These are phyloP conservation scores for Dreissena rostriformis DNA, from an alignment of 1,140 invertebrate genomes.

Conservation along the genomic window DNA sequence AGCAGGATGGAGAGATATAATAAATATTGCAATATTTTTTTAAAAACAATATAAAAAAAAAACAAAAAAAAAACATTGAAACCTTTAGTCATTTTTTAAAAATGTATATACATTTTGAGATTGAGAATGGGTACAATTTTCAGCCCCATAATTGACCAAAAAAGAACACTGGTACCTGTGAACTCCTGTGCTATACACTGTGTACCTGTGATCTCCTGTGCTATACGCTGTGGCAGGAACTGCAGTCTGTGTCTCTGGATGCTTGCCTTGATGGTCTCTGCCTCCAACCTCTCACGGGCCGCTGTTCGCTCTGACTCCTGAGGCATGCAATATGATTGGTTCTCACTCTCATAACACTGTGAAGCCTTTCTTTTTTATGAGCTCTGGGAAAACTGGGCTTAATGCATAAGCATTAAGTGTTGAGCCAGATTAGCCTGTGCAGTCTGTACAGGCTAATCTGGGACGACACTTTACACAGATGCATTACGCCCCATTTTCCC, in stretches of 20 bases:
- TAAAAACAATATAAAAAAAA: too few relatives aligned
- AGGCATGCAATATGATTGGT: background rate
- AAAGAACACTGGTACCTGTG: too few relatives aligned
- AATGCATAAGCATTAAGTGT: background rate
- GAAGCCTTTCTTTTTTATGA: background rate
- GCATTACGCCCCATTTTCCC: background rate
- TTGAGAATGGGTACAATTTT: too few relatives aligned
- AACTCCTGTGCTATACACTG: too few relatives aligned
- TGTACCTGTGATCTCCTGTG: slow-evolving; percentile 77
- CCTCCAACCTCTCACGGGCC: slow-evolving; percentile 76
- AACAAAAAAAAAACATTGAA: too few relatives aligned
- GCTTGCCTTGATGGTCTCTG: slow-evolving; percentile 79
- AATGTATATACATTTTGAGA: too few relatives aligned
- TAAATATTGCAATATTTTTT: too few relatives aligned
- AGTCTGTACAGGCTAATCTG: background rate
- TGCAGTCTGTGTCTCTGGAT: slow-evolving; percentile 75
- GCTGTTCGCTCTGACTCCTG: slow-evolving; percentile 73
- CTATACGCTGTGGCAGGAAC: slow-evolving; percentile 74
- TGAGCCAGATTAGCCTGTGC: background rate
- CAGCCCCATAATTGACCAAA: too few relatives aligned
- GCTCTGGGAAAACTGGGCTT: background rate
- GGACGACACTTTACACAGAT: background rate
- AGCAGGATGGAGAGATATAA: too few relatives aligned
- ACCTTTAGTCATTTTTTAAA: too few relatives aligned
- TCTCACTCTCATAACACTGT: slow-evolving; percentile 30